phyloP scores from a whole-genome alignment of 2,888 invertebrate genomes.

The Agrotis ipsilon region DNA sequence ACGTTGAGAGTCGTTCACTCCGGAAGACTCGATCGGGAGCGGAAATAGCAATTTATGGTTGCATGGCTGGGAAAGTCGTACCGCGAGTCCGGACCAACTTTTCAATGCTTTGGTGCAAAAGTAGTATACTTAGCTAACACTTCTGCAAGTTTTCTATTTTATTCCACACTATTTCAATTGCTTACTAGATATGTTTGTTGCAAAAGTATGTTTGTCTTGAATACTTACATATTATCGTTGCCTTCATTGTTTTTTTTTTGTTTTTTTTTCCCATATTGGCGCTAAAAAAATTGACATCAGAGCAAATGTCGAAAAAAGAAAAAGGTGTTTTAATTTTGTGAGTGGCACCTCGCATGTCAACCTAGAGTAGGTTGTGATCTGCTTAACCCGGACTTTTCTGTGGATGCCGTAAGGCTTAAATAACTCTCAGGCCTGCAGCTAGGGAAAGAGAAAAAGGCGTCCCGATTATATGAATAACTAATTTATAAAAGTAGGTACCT shows the following conservation, averaged over 20 bases:
- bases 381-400: too few species aligned
- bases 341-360: too few species aligned
- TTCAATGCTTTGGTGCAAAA: not conserved
- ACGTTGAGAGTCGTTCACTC: constrained; percentile 4
- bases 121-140: not conserved
- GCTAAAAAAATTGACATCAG: too few species aligned
- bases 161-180: not conserved
- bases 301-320: too few species aligned
- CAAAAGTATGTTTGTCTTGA: not conserved
- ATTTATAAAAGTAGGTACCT: too few species aligned
- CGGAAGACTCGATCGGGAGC: constrained; percentile 23
- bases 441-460: too few species aligned
- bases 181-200: not conserved
- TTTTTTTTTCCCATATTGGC: not conserved
- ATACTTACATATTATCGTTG: not conserved
- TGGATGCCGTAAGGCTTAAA: too few species aligned
- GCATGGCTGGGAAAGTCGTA: constrained; percentile 36
- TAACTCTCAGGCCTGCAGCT: too few species aligned
- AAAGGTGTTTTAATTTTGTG: too few species aligned
- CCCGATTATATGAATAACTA: too few species aligned
- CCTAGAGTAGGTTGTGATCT: too few species aligned
- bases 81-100: not conserved
- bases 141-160: constrained; percentile 9
- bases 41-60: constrained; percentile 38
- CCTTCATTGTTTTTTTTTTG: not conserved